phyloP scores from a whole-genome alignment of 2,797 vertebrate species.

The Serranus cabrilla region DNA sequence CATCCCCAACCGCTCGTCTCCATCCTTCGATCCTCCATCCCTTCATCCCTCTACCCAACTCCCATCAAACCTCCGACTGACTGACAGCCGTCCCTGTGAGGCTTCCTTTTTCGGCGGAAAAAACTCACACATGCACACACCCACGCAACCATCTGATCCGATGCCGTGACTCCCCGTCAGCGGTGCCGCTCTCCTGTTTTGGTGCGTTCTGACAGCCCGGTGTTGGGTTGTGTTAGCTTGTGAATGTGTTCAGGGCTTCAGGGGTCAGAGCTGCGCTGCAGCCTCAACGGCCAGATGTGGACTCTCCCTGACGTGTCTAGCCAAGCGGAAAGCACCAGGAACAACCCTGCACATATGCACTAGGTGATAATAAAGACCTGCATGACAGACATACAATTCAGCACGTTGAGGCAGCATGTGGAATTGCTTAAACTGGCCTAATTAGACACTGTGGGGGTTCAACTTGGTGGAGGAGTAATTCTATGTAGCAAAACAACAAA shows the following conservation, averaged over 20 bases:
- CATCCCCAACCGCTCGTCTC: constrained; percentile 67
- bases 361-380: constrained; percentile 65
- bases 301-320: constrained; percentile 69
- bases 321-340: constrained; percentile 61
- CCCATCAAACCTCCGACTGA: constrained; percentile 70
- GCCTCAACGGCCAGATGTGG: constrained; percentile 72
- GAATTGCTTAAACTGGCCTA: constrained; percentile 22
- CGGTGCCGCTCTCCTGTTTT: constrained; percentile 58
- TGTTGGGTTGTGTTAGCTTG: constrained; percentile 62
- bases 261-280: constrained; percentile 66
- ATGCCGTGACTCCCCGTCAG: constrained; percentile 64
- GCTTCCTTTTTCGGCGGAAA: constrained; percentile 55
- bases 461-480: background rate
- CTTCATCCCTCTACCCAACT: constrained; percentile 67
- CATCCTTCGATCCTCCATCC: constrained; percentile 64
- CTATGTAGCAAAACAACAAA: constrained; percentile 9
- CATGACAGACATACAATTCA: background rate
- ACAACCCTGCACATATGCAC: constrained; percentile 44
- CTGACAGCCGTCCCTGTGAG: constrained; percentile 81
- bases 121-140: constrained; percentile 26
- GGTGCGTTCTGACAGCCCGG: constrained; percentile 74
- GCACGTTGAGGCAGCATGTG: constrained; percentile 6
- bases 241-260: constrained; percentile 63
- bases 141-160: constrained; percentile 54
- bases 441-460: constrained; percentile 42